Base-by-base conservation (phyloP, 2,797 vertebrate genomes). In the Sandelia bainsii region DNA sequence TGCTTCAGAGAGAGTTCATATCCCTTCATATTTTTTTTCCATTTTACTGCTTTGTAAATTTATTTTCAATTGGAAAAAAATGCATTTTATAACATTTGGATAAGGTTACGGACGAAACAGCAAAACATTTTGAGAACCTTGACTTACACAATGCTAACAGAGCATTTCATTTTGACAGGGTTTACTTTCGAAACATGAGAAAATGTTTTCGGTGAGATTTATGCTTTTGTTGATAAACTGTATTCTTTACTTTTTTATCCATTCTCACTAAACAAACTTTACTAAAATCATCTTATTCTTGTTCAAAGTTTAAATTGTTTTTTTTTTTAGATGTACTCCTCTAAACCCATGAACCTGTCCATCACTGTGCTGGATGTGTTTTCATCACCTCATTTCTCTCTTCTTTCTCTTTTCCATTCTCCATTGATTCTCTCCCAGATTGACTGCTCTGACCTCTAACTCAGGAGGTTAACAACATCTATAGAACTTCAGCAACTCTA, bases 391-490 rank as follows among this genome's bases (percentile, higher is more conserved):
- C 3, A 23, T 64, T 75, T 62, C 60, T 69, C 17, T 40, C 19
- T 59, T 50, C 52, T 67, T 22, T 75, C 73, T 75, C 49, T 44
- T 72, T 76, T 63, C 46, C 63, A 69, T 79, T 60, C 62, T 70
- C 56, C 50, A 52, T 34, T 54, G 62, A 87, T 77, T 78, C 66
- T 67, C 57, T 74, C 34, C 62, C 58, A 83, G 85, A 87, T 75
- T 72, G 62, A 76, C 69, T 44, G n/a, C 46, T 64, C 1, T 85
- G 79, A 88, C 86, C 82, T 76, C 73, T 46, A 60, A 76, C 79
- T 54, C 58, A 14, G 8, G 49, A 46, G 87, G 86, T 85, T 91
- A 90, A 90, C 81, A 75, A 68, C 83, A 79, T 87, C 80, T 77
- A 67, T 61, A 72, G 20, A 80, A 75, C 72, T 79, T 51, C 48